A percentile compares a stretch with the other conserved stretches of the same genome.
phyloP scores from a whole-genome alignment of 2,888 invertebrate species.

The Cephus spinipes region DNA sequence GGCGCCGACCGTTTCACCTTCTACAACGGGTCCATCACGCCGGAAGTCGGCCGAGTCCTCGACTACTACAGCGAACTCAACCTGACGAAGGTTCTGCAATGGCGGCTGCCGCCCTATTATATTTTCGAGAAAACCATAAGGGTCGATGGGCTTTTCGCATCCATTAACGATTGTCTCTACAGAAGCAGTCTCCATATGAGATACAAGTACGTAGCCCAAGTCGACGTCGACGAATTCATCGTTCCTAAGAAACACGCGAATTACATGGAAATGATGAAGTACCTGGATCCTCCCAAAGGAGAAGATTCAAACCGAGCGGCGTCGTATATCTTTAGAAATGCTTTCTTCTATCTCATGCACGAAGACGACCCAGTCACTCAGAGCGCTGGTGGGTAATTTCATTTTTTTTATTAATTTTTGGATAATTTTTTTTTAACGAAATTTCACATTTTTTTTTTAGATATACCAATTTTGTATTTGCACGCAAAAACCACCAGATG shows the following conservation, averaged over 20 bases:
- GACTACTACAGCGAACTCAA: conserved; percentile 57
- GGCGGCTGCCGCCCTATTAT: conserved; percentile 57
- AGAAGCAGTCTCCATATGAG: conserved; percentile 54
- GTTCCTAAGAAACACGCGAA: conserved; percentile 48
- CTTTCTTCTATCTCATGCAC: conserved; percentile 68
- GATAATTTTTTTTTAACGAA: background rate
- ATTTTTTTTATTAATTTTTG: conserved; percentile 5
- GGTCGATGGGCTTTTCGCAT: conserved; percentile 61
- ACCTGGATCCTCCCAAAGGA: conserved; percentile 28
- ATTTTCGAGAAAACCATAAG: conserved; percentile 61
- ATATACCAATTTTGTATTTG: conserved; percentile 52
- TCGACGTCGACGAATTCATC: conserved; percentile 60
- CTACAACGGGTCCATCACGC: conserved; percentile 63
- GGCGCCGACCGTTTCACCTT: conserved; percentile 68
- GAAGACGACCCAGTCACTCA: conserved; percentile 63
- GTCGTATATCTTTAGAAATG: conserved; percentile 67
- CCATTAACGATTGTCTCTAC: conserved; percentile 58
- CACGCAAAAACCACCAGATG: conserved; percentile 65
- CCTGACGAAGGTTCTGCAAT: conserved; percentile 62
- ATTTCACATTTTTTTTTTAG: conserved; percentile 10
- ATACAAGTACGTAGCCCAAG: conserved; percentile 44
- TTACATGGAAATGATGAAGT: conserved; percentile 54
- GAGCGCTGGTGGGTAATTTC: conserved; percentile 39
- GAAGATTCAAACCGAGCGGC: conserved; percentile 42
- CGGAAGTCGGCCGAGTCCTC: conserved; percentile 60